phyloP scores from a whole-genome alignment of 2,888 invertebrate species.

The Tyria jacobaeae region DNA sequence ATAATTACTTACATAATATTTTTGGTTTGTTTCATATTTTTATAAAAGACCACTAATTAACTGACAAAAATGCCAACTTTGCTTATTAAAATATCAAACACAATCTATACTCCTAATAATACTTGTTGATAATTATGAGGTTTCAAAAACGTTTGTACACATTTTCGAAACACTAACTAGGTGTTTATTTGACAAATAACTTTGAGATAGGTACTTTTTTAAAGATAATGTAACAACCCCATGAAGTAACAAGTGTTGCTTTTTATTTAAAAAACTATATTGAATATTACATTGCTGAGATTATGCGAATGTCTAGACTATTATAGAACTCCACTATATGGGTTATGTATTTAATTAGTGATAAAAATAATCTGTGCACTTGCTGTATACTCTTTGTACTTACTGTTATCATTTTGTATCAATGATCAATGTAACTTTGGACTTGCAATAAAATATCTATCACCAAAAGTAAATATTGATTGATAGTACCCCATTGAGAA shows the following conservation, averaged over 20 bases:
- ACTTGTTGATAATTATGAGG: no score
- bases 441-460: slow-evolving; percentile 14
- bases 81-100: no score
- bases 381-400: no score
- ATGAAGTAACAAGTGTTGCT: slow-evolving; percentile 63
- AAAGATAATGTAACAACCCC: not conserved
- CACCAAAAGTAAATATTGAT: slow-evolving; percentile 6
- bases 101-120: no score
- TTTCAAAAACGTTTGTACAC: no score
- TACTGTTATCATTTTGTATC: slow-evolving; percentile 11
- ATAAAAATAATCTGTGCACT: not conserved
- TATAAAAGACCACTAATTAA: no score
- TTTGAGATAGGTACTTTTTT: no score
- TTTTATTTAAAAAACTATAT: slow-evolving; percentile 66
- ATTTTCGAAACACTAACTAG: not conserved
- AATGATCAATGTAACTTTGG: slow-evolving; percentile 36
- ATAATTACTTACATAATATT: not conserved
- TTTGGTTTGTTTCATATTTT: not conserved
- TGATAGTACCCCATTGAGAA: not conserved
- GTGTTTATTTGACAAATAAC: no score
- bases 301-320: slow-evolving; percentile 53
- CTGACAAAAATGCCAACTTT: no score
- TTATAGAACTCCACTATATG: no score
- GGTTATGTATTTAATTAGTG: not conserved
- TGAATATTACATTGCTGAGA: slow-evolving; percentile 58